Base-by-base conservation (phyloP, 2,113 vertebrate species). In the Cryptomyrus ogoouensis region DNA sequence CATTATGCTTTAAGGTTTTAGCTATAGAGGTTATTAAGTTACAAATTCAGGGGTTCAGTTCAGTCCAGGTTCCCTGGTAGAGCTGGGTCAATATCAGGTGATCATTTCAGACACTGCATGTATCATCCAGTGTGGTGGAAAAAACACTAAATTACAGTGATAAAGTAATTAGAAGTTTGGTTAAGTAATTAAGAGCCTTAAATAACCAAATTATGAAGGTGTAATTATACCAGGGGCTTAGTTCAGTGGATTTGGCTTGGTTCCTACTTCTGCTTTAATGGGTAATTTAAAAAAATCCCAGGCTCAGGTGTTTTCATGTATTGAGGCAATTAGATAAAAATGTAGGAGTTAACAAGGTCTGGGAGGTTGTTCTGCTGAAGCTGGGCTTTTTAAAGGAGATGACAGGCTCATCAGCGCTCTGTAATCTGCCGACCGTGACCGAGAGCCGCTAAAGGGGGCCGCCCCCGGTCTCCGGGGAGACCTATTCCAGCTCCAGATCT, bases 331-430 rank as follows among this genome's bases (percentile, higher is more conserved):
- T 80, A 80, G 74, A 80, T 80, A 80, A 42, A 80, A 42, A 80
- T 80, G 74, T 42, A 80, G 74, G 74, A 80, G 74, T 39, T 80
- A 80, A 80, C 74, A 80, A 80, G 74, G 74, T 80, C 74, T 80
- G 74, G 17, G 35, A 19, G 74, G 74, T 39, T 42, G 35, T 80
- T 80, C 74, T 42, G 35, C 74, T 42, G 74, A 80, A 42, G 74
- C 74, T 21, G 31, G 15, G 74, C 74, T 80, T 80, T 80, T 42
- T 80, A 42, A 80, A 80, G 31, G 35, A 80, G 13, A 80, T 80
- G 74, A 42, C 74, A 80, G 74, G 35, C 74, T 80, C 74, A 42
- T 80, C 74, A 42, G 74, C 31, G 15, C 74, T 80, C 74, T 42
- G 74, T 80, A 35, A 80, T 31, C 74, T 39, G 31, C 74, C 1